Evolutionary conservation across 1,140 invertebrate genomes (phyloP), one percentile per base, ranked within the genome.

Genomic region (Drosophila sp.): DNA sequence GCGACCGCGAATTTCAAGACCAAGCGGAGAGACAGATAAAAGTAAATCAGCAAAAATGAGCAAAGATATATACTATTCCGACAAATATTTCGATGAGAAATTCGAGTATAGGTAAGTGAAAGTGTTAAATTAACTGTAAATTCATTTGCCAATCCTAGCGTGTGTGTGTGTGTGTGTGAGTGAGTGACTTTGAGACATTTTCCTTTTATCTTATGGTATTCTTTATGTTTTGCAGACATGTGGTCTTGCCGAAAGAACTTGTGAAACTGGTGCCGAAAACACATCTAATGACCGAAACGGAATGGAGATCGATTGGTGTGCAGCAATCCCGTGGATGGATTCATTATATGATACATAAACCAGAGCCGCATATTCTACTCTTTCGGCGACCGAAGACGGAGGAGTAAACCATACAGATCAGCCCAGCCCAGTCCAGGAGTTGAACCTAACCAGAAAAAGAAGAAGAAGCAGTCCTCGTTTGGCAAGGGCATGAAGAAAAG

Each of bases 291-390:
- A 95, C 96, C 1, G 98, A 99, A 93, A 95, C 95, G 0, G 98
- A 99, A 93, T 99, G 98, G 98, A 93, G 98, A 73, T 96, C 97
- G 92, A 94, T 99, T 11, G 98, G 98, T 6, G 97, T 99, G 7
- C 97, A 99, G 91, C 98, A 99, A 91, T 98, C 97, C 89, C 96
- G 96, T 27, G 97, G 97, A 35, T 99, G 98, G 98, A 94, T 98
- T 4, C 98, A 99, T 93, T 99, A 98, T 86, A 98, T 99, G 98
- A 95, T 97, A 76, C 98, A 99, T 92, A 95, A 95, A 61, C 98
- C 98, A 90, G 98, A 95, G 83, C 95, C 95, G 1, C 95, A 95
- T 78, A 94, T 95, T 27, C 81, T 95, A 56, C 91, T 95, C 32
- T 95, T 95, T 90, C 92, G 95, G 70, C 91, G 95, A 64, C 90